These are phyloP conservation scores for Zophobas morio DNA, from an alignment of 1,140 invertebrate genomes.

Conservation along the genomic window DNA sequence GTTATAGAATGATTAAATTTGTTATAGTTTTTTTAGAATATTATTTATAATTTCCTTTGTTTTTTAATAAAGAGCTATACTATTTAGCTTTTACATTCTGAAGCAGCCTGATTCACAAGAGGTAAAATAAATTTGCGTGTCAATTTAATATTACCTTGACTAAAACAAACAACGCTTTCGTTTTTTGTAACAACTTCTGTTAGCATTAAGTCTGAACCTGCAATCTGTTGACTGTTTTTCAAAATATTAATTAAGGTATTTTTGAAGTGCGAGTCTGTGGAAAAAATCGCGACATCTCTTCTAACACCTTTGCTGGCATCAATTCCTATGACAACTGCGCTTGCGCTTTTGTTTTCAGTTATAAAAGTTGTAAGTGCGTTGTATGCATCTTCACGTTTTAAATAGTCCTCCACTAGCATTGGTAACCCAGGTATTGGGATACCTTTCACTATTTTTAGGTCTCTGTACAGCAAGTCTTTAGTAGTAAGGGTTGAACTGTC, in stretches of 20 bases:
- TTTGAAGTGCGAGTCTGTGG: conserved; percentile 53
- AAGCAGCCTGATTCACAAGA: conserved; percentile 68
- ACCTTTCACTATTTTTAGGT: conserved; percentile 68
- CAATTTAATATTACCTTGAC: conserved; percentile 71
- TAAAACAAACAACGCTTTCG: conserved; percentile 66
- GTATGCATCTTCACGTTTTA: conserved; percentile 66
- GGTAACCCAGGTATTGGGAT: conserved; percentile 69
- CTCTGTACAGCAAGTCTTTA: conserved; percentile 68
- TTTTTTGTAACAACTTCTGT: conserved; percentile 60
- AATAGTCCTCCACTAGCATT: conserved; percentile 71
- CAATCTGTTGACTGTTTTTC: conserved; percentile 60
- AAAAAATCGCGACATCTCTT: conserved; percentile 72
- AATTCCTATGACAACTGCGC: conserved; percentile 72
- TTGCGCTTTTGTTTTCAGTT: conserved; percentile 62
- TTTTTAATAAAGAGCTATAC: not conserved
- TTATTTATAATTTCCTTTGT: conserved; percentile 38
- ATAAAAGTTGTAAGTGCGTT: conserved; percentile 69
- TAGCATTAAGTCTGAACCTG: conserved; percentile 61
- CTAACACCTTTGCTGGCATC: conserved; percentile 66
- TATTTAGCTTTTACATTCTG: conserved; percentile 14
- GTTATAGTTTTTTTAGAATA: conserved; percentile 41
- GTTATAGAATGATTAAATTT: conserved; percentile 54
- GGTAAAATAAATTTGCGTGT: conserved; percentile 77
- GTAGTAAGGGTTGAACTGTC: conserved; percentile 67
- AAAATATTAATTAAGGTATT: conserved; percentile 52